phyloP scores from a whole-genome alignment of 2,888 invertebrate species.

The Pristionchus fissidentatus region DNA sequence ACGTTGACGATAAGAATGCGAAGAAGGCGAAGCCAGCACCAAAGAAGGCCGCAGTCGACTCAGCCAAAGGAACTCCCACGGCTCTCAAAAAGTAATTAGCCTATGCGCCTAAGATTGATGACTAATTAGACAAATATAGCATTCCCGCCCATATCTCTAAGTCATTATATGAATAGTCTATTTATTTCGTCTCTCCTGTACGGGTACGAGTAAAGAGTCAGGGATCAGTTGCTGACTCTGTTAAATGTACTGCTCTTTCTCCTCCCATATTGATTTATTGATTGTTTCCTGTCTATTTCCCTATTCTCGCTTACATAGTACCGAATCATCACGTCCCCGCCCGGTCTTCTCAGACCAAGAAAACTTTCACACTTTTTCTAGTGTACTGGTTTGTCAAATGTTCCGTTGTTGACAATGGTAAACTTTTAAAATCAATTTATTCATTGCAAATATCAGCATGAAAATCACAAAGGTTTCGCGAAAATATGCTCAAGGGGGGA shows the following conservation, averaged over 20 bases:
- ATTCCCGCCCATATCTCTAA: conserved; percentile 37
- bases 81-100: conserved; percentile 45
- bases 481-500: not conserved
- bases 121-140: too few relatives aligned
- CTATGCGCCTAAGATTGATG: too few relatives aligned
- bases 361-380: conserved; percentile 21
- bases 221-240: conserved; percentile 48
- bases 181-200: conserved; percentile 17
- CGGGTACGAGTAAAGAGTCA: conserved; percentile 46
- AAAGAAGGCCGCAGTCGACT: conserved; percentile 52
- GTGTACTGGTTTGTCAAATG: conserved; percentile 8
- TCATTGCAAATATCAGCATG: conserved; percentile 8
- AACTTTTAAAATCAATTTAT: not conserved
- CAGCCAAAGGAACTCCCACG: conserved; percentile 43
- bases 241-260: conserved; percentile 47
- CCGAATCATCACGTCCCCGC: not conserved
- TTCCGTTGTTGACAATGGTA: conserved; percentile 28
- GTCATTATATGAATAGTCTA: conserved; percentile 35
- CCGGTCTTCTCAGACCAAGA: conserved; percentile 35
- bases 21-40: conserved; percentile 56
- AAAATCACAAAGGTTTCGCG: not conserved
- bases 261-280: too few relatives aligned
- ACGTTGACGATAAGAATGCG: conserved; percentile 32
- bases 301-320: not conserved
- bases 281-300: not conserved